phyloP scores from a whole-genome alignment of 37 sponge, comb jelly and placozoan species.

The Ianthella basta region DNA sequence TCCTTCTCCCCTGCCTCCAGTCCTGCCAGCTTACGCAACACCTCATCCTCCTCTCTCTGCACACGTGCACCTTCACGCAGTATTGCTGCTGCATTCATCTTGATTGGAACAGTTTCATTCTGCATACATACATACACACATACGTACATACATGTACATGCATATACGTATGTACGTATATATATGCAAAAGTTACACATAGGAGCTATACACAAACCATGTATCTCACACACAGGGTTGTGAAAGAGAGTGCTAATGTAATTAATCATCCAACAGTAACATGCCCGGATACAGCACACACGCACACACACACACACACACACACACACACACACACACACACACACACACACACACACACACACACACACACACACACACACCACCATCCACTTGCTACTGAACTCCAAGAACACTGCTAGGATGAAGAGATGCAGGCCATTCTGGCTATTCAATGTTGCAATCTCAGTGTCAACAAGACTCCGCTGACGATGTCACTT shows the following conservation, averaged over 20 bases:
- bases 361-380: conserved; percentile 24
- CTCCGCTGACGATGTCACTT: not conserved
- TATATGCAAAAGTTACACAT: conserved; percentile 15
- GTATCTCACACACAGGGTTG: too few relatives aligned
- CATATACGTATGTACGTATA: conserved; percentile 36
- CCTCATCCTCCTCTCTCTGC: conserved; percentile 76
- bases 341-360: conserved; percentile 14
- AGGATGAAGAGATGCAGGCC: not conserved
- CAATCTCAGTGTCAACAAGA: not conserved
- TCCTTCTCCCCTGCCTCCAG: conserved; percentile 89
- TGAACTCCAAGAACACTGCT: not conserved
- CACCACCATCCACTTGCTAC: not conserved
- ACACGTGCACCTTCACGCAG: conserved; percentile 93
- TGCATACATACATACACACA: not conserved
- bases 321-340: conserved; percentile 22
- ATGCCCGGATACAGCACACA: too few relatives aligned
- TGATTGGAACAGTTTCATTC: conserved; percentile 66
- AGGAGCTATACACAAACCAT: not conserved
- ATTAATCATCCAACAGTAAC: too few relatives aligned
- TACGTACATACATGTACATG: not conserved
- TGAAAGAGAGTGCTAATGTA: too few relatives aligned
- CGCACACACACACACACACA: conserved; percentile 9
- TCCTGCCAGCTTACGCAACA: conserved; percentile 74
- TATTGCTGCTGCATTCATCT: conserved; percentile 94
- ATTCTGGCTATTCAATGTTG: not conserved